Evolutionary conservation across 2,888 invertebrate genomes (phyloP), one percentile per base, ranked within the genome.

Genomic region (Hydraecia micacea): DNA sequence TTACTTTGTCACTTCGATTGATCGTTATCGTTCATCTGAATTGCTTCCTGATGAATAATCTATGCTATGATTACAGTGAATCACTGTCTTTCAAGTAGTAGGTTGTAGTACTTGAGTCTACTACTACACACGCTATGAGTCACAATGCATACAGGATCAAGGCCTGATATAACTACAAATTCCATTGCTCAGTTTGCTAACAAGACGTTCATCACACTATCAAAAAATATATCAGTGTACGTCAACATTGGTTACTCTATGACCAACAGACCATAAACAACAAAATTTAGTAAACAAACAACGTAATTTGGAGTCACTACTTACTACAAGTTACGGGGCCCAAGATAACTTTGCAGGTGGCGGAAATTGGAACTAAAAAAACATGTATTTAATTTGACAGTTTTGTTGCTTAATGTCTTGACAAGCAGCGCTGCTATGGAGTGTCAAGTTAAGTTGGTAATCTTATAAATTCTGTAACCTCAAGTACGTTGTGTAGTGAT

Each of bases 221-320:
- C 18, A 79, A 68, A 68, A 84, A 78, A 79, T 49, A 15, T 49
- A 49, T 63, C 68, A 68, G 7, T 52, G 62, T 65, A 65, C 58
- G 25, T 79, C 79, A 58, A 80, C 32, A 65, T 63, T 55, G 18
- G 32, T 39, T 42, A 58, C 77, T 58, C 13, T 69, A 78, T 58
- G 39, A 65, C 49, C 76, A 79, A n/a, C 7, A 42, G 4, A 80
- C n/a, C 13, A 80, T 42, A 65, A 80, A 81, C 80, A 85, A 68
- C 69, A 63, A 8, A 49, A 71, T 73, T 77, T 76, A 82, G 70
- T 82, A 83, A 67, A 82, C 83, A 83, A 82, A 86, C 77, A 76
- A 73, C 70, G 77, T 83, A 82, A 69, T 42, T 62, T 76, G 11
- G 46, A 76, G 15, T 86, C 68, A 70, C 65, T 69, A 63, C 32